Conservation (phyloP, 2,113 vertebrate genomes). For the Nycticryphes semicollaris region DNA sequence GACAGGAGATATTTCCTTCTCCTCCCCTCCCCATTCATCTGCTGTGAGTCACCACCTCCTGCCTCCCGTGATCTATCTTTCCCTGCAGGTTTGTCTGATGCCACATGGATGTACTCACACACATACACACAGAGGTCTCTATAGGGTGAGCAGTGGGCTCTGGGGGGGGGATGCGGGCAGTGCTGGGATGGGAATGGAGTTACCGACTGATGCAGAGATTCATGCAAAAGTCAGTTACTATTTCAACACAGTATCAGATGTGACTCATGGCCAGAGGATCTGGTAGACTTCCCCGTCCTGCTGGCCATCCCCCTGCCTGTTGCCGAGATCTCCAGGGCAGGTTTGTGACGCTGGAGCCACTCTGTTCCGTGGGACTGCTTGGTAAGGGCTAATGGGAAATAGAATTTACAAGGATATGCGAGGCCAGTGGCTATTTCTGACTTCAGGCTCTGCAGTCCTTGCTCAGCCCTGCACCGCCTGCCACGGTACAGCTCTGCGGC, state of each 20-base stretch:
- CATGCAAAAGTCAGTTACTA: background rate
- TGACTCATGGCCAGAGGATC: background rate
- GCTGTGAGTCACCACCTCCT: background rate
- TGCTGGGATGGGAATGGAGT: background rate
- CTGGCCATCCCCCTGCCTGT: background rate
- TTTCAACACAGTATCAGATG: background rate
- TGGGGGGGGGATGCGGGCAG: background rate
- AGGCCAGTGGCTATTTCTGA: background rate
- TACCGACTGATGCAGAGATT: background rate
- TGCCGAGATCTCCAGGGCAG: background rate
- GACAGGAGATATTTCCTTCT: background rate
- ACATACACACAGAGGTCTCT: background rate
- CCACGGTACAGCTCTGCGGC: background rate
- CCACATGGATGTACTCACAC: accelerated
- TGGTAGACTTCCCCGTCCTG: background rate
- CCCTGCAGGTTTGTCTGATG: background rate
- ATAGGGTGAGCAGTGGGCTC: background rate
- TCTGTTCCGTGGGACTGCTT: background rate
- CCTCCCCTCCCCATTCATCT: background rate
- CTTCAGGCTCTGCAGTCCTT: background rate
- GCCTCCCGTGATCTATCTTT: background rate
- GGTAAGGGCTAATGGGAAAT: background rate
- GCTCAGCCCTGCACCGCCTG: background rate
- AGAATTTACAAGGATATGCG: background rate
- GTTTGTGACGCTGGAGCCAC: background rate